phyloP scores from a whole-genome alignment of 2,888 invertebrate genomes.

The Stenodera caucasica region DNA sequence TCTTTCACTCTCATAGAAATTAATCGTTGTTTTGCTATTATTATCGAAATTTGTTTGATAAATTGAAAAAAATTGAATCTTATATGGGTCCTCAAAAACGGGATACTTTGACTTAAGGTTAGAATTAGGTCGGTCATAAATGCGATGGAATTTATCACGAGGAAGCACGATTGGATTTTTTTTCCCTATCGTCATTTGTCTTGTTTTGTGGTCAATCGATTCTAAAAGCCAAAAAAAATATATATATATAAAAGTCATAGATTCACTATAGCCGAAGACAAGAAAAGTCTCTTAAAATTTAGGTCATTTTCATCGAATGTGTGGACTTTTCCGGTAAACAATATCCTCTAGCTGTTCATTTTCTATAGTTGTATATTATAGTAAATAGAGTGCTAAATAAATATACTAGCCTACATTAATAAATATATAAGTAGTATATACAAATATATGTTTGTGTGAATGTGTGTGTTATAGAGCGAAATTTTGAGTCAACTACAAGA shows the following conservation, averaged over 20 bases:
- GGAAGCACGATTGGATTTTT: no score
- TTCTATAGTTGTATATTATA: background rate
- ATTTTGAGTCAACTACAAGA: background rate
- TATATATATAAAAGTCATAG: background rate
- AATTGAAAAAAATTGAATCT: no score
- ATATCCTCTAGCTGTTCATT: constrained; percentile 3
- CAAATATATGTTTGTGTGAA: no score
- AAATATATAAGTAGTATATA: no score
- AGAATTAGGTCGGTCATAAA: no score
- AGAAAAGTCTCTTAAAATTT: constrained; percentile 27
- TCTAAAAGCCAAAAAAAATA: background rate
- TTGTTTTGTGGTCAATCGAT: background rate
- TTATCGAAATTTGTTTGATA: constrained; percentile 1
- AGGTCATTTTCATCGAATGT: constrained; percentile 16
- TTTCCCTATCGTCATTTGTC: background rate
- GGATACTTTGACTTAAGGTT: no score
- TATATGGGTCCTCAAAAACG: no score
- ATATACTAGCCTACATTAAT: background rate
- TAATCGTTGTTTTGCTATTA: constrained; percentile 1
- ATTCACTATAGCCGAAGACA: constrained; percentile 11
- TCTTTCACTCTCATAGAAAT: constrained; percentile 1
- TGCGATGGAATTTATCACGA: no score
- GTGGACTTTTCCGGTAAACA: background rate
- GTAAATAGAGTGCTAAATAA: background rate
- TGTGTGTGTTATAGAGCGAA: background rate